Conservation (phyloP, 2,888 invertebrate genomes). For the Orthonevra nobilis region DNA sequence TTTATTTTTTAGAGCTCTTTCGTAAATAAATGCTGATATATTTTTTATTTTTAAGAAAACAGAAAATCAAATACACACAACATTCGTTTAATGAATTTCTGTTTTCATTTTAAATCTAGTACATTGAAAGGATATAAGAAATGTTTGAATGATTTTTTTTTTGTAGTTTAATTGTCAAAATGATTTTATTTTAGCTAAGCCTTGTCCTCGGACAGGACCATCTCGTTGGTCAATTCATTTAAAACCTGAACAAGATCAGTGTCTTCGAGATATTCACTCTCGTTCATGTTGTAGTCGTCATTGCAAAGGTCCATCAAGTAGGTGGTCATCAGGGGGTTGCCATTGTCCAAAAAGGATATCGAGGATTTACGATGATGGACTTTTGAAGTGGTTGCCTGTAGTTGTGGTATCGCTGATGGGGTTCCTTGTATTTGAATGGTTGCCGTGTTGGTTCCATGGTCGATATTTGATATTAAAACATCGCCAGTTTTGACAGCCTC, state of each 20-base stretch:
- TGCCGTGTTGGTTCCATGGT: constrained; percentile 14
- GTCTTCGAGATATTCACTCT: constrained; percentile 72
- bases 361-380: constrained; percentile 63
- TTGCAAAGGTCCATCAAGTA: constrained; percentile 77
- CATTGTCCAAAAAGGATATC: constrained; percentile 75
- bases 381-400: background rate
- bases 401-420: background rate
- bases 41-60: background rate
- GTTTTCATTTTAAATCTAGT: constrained; percentile 11
- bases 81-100: background rate
- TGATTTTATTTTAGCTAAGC: constrained; percentile 22
- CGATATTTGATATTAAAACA: constrained; percentile 25
- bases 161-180: constrained; percentile 9
- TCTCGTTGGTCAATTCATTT: constrained; percentile 73
- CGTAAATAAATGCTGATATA: constrained; percentile 51
- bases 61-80: background rate
- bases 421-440: constrained; percentile 29
- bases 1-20: too few relatives aligned
- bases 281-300: constrained; percentile 77
- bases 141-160: constrained; percentile 5
- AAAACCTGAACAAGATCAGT: constrained; percentile 76
- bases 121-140: background rate
- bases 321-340: constrained; percentile 75
- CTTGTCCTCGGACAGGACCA: constrained; percentile 68
- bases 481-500: constrained; percentile 32